phyloP scores from a whole-genome alignment of 2,113 vertebrate species.

The Psilopsiagon aymara region DNA sequence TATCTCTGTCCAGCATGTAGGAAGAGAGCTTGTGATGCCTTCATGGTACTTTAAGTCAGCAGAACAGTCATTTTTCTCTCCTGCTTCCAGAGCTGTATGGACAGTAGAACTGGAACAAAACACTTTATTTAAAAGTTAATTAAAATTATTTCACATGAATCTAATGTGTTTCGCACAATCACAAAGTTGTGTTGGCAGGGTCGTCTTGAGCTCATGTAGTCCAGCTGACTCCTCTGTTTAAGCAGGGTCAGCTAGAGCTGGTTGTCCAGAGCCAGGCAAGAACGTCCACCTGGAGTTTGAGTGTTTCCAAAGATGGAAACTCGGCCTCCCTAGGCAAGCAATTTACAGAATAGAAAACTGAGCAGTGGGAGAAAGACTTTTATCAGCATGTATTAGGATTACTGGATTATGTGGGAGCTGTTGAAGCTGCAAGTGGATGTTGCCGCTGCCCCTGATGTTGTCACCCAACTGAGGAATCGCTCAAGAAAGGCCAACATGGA shows the following conservation, averaged over 20 bases:
- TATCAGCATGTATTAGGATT: not conserved
- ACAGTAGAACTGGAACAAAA: not conserved
- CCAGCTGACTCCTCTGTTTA: not conserved
- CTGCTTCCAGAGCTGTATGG: not conserved
- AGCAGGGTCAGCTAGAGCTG: not conserved
- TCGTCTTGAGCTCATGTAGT: not conserved
- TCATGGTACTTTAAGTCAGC: not conserved
- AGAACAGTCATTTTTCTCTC: not conserved
- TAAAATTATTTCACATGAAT: not conserved
- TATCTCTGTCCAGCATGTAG: not conserved
- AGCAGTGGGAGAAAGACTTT: not conserved
- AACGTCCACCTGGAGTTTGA: not conserved
- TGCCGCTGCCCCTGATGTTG: rapidly evolving
- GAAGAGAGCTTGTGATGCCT: not conserved
- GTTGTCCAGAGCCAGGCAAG: not conserved
- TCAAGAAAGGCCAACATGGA: rapidly evolving
- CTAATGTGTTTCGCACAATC: rapidly evolving
- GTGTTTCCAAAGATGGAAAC: not conserved
- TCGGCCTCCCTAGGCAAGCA: not conserved
- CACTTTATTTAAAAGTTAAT: not conserved
- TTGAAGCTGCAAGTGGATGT: not conserved
- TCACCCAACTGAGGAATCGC: rapidly evolving
- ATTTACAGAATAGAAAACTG: not conserved
- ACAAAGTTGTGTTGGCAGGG: not conserved
- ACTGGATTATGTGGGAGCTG: not conserved